phyloP scores from a whole-genome alignment of 2,113 vertebrate genomes.

The Eurystomus gularis region DNA sequence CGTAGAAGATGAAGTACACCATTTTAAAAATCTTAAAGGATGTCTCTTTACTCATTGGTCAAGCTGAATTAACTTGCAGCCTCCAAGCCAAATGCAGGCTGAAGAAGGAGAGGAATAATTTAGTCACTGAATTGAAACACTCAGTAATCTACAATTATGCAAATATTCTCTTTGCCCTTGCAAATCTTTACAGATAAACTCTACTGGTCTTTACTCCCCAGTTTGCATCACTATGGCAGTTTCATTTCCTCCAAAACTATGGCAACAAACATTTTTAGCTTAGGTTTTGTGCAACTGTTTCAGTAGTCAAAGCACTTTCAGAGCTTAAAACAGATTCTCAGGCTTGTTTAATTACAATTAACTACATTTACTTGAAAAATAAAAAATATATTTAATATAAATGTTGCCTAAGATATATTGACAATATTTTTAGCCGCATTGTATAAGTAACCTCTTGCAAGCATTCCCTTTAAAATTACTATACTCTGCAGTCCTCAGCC shows the following conservation, averaged over 20 bases:
- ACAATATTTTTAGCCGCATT: not conserved
- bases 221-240: not conserved
- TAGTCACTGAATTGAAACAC: conserved; percentile 57
- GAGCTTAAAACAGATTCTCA: not conserved
- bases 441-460: not conserved
- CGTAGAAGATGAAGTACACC: not conserved
- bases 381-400: not conserved
- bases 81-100: conserved; percentile 25
- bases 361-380: not conserved
- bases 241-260: conserved; percentile 17
- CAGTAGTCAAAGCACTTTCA: not conserved
- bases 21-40: conserved; percentile 50
- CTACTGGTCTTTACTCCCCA: not conserved
- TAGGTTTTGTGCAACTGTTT: not conserved
- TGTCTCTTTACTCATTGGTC: conserved; percentile 43
- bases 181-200: conserved; percentile 19
- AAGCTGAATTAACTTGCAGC: conserved; percentile 63
- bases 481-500: not conserved
- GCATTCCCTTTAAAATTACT: not conserved
- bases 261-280: conserved; percentile 32
- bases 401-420: not conserved
- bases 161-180: conserved; percentile 61
- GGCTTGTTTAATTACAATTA: not conserved
- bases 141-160: conserved; percentile 54
- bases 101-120: conserved; percentile 33